Percentiles rank a stretch among this genome's conserved stretches.
Conservation (phyloP, 2,888 invertebrate genomes). For the Caenorhabditis sinica region DNA sequence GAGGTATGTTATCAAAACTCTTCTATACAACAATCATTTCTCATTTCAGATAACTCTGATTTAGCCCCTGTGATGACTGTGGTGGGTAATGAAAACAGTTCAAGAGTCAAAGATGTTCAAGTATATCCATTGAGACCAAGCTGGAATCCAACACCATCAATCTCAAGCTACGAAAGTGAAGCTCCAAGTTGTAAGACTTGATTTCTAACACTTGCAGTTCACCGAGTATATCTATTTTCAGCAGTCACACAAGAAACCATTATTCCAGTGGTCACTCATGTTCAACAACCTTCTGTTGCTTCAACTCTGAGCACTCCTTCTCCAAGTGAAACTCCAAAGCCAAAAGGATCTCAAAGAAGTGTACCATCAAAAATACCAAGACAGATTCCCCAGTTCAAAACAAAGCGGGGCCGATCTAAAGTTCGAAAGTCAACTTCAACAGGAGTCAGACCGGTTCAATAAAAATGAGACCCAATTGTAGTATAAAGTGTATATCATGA, state of each 20-base stretch:
- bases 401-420: constrained; percentile 17
- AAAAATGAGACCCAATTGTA: not conserved
- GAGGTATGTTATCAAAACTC: constrained; percentile 17
- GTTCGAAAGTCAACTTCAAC: not conserved
- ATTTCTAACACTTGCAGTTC: not conserved
- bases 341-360: constrained; percentile 6
- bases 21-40: not conserved
- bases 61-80: constrained; percentile 76
- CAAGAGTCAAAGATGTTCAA: constrained; percentile 70
- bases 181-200: constrained; percentile 40
- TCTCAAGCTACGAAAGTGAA: constrained; percentile 47
- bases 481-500: not conserved
- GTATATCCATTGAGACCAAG: constrained; percentile 21
- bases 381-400: constrained; percentile 50
- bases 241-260: constrained; percentile 41
- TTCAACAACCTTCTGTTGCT: not conserved
- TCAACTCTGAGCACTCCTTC: constrained; percentile 14
- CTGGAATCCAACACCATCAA: constrained; percentile 42
- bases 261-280: not conserved
- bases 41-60: constrained; percentile 40
- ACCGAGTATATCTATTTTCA: not conserved
- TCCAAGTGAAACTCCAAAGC: constrained; percentile 33
- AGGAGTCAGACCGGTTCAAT: not conserved
- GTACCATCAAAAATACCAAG: constrained; percentile 49
- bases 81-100: constrained; percentile 76